Percentiles rank a stretch among this genome's conserved stretches.
These are phyloP conservation scores for Polypterus bichir DNA, from an alignment of 2,113 vertebrate species.

Conservation along the genomic window DNA sequence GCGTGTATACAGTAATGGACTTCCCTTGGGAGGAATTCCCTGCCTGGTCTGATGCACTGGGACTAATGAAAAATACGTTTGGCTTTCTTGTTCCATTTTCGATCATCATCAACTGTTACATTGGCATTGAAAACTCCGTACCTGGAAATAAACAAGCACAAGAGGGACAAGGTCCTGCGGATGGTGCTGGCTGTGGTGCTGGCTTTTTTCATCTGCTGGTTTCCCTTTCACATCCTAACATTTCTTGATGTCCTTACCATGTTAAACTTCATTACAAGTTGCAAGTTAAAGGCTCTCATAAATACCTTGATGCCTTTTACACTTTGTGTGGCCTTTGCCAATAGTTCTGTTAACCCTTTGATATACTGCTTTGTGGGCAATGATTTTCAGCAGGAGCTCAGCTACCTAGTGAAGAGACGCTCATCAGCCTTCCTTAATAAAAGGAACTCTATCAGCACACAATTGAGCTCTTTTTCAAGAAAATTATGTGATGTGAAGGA, in stretches of 20 bases:
- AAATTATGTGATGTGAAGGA: slow-evolving; percentile 61
- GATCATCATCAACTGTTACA: slow-evolving; percentile 70
- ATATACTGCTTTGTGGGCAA: slow-evolving; percentile 83
- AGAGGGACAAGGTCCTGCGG: slow-evolving; percentile 68
- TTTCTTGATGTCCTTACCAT: slow-evolving; percentile 59
- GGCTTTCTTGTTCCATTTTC: slow-evolving; percentile 73
- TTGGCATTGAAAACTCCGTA: slow-evolving; percentile 50
- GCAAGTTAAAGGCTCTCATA: slow-evolving; percentile 44
- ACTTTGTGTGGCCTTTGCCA: slow-evolving; percentile 72
- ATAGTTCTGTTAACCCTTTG: slow-evolving; percentile 76
- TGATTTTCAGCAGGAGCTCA: slow-evolving; percentile 72
- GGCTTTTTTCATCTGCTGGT: slow-evolving; percentile 84
- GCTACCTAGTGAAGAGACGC: slow-evolving; percentile 48
- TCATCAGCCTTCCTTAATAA: slow-evolving; percentile 49
- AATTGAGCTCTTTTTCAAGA: slow-evolving; percentile 54
- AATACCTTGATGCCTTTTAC: slow-evolving; percentile 50
- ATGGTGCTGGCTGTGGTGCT: slow-evolving; percentile 73
- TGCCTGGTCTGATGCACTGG: slow-evolving; percentile 53
- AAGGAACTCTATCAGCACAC: slow-evolving; percentile 48
- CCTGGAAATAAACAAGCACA: slow-evolving; percentile 48
- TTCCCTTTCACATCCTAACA: slow-evolving; percentile 71
- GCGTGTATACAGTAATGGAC: slow-evolving; percentile 60
- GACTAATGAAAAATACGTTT: slow-evolving; percentile 63
- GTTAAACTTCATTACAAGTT: slow-evolving; percentile 48
- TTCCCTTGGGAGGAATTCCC: slow-evolving; percentile 46